phyloP scores from a whole-genome alignment of 2,113 vertebrate genomes.

The Brachyhypopomus occidentalis region DNA sequence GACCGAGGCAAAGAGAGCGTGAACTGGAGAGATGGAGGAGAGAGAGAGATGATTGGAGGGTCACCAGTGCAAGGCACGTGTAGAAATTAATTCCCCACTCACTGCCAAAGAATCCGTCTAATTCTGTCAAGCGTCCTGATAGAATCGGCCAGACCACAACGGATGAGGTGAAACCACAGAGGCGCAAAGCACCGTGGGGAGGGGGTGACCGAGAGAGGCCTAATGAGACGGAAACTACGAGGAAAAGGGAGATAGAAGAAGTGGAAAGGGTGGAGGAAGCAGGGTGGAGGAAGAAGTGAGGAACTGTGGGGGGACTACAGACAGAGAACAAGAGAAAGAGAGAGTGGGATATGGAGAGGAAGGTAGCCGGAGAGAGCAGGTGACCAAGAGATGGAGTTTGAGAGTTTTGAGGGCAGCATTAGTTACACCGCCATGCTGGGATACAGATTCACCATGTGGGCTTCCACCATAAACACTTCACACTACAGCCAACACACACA shows the following conservation, averaged over 20 bases:
- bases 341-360: not conserved
- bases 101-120: slow-evolving; percentile 61
- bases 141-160: slow-evolving; percentile 61
- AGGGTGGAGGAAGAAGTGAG: not conserved
- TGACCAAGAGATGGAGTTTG: slow-evolving; percentile 55
- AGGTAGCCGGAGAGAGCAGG: not conserved
- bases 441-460: slow-evolving; percentile 55
- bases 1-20: slow-evolving; percentile 36
- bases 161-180: slow-evolving; percentile 55
- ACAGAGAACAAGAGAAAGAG: too few relatives aligned
- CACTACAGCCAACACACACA: not conserved
- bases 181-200: not conserved
- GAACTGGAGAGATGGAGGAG: slow-evolving; percentile 12
- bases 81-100: slow-evolving; percentile 67
- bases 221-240: slow-evolving; percentile 57
- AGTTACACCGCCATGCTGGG: slow-evolving; percentile 77
- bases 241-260: slow-evolving; percentile 42
- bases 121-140: slow-evolving; percentile 65
- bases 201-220: slow-evolving; percentile 28
- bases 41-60: slow-evolving; percentile 49
- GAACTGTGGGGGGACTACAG: too few relatives aligned
- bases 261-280: not conserved
- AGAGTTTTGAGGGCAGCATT: slow-evolving; percentile 62
- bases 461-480: too few relatives aligned
- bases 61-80: slow-evolving; percentile 70